These are phyloP conservation scores for Dromas ardeola DNA, from an alignment of 2,113 vertebrate species.

Conservation along the genomic window DNA sequence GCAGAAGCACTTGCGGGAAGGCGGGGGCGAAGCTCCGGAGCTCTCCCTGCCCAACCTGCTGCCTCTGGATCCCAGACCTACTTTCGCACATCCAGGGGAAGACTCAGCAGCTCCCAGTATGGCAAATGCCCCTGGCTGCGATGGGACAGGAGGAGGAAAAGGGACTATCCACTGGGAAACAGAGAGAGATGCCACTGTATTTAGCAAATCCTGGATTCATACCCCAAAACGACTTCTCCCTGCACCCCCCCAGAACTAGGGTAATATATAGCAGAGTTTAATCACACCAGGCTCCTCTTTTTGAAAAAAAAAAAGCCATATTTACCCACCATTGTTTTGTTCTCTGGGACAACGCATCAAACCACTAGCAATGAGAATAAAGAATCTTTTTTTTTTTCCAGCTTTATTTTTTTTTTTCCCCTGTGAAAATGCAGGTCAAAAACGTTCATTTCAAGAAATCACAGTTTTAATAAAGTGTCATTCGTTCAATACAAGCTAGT, in stretches of 20 bases:
- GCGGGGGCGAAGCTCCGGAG: not conserved
- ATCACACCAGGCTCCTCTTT: not conserved
- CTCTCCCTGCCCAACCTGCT: not conserved
- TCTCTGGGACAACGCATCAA: not conserved
- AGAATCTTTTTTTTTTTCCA: not conserved
- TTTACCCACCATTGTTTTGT: not conserved
- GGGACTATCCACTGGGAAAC: not conserved
- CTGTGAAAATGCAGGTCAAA: slow-evolving; percentile 40
- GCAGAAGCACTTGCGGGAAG: not conserved
- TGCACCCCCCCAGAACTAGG: not conserved
- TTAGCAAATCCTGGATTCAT: not conserved
- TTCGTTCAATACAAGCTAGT: not conserved
- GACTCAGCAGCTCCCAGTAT: not conserved
- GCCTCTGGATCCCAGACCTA: not conserved
- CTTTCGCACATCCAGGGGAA: accelerated
- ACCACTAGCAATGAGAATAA: accelerated
- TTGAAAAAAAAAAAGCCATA: not conserved
- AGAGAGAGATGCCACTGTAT: not conserved
- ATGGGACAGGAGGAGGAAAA: not conserved
- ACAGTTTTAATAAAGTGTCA: slow-evolving; percentile 59
- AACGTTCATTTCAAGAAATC: not conserved
- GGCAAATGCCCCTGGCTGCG: not conserved
- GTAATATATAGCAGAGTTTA: accelerated
- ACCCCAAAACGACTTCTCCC: not conserved
- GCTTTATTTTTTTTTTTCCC: not conserved